phyloP scores from a whole-genome alignment of 2,113 vertebrate genomes.

The Rostratula benghalensis region DNA sequence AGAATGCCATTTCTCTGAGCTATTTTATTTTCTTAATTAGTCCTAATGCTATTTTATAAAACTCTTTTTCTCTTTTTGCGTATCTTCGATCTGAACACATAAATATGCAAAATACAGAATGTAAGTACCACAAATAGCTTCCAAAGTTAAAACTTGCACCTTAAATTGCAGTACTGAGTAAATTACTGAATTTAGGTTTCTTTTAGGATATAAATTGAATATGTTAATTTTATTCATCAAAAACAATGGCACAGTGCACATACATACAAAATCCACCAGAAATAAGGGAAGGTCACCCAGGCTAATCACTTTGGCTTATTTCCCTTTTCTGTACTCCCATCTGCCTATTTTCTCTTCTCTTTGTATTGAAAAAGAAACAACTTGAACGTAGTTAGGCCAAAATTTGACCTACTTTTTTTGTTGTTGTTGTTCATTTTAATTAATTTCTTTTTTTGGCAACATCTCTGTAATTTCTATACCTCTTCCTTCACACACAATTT shows the following conservation, averaged over 20 bases:
- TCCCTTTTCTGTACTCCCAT: constrained; percentile 47
- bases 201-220: constrained; percentile 52
- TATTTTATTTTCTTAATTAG: constrained; percentile 59
- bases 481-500: neutral
- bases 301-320: constrained; percentile 61
- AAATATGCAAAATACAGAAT: neutral
- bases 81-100: neutral
- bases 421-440: neutral
- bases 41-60: constrained; percentile 26
- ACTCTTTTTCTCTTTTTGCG: neutral
- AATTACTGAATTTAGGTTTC: constrained; percentile 14
- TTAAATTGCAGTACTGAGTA: neutral
- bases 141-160: neutral
- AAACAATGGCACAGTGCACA: constrained; percentile 56
- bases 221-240: constrained; percentile 67
- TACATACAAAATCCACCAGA: constrained; percentile 52
- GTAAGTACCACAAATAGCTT: constrained; percentile 10
- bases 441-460: constrained; percentile 16
- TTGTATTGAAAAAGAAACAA: constrained; percentile 19
- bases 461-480: neutral
- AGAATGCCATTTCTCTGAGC: constrained; percentile 20
- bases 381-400: neutral
- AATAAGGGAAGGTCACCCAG: constrained; percentile 40
- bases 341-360: constrained; percentile 31
- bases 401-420: neutral